Conservation (phyloP, 2,797 vertebrate genomes). For the Novumbra hubbsi region DNA sequence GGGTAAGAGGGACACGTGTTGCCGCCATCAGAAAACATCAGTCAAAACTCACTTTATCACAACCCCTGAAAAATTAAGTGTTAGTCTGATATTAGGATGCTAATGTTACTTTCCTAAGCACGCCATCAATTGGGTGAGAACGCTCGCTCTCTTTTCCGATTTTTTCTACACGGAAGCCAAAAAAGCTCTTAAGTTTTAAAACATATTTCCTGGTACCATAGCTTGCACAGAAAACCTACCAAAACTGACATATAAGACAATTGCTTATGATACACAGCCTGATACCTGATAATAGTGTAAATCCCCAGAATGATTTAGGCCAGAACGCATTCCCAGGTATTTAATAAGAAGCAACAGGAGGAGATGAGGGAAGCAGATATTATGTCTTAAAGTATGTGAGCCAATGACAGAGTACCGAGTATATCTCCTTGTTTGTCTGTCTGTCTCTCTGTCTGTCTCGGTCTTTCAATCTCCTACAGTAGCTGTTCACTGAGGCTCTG, state of each 20-base stretch:
- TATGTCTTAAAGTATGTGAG: conserved; percentile 40
- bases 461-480: neutral
- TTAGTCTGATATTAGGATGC: conserved; percentile 68
- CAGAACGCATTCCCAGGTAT: conserved; percentile 1
- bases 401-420: conserved; percentile 34
- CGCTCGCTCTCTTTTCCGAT: neutral
- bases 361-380: conserved; percentile 25
- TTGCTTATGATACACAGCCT: too few species aligned
- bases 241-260: too few species aligned
- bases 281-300: too few species aligned
- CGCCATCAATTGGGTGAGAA: conserved; percentile 52
- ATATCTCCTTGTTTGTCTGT: conserved; percentile 11
- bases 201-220: too few species aligned
- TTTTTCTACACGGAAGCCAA: too few species aligned
- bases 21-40: conserved; percentile 82
- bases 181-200: too few species aligned
- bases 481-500: neutral
- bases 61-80: conserved; percentile 78
- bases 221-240: too few species aligned
- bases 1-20: conserved; percentile 82
- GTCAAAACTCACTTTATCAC: conserved; percentile 77
- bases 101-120: conserved; percentile 69
- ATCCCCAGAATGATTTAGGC: neutral
- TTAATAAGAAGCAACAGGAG: conserved; percentile 31
- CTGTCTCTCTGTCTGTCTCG: neutral